Evolutionary conservation across 2,888 invertebrate species (phyloP).

Genomic region (Epirrhoe alternata): DNA sequence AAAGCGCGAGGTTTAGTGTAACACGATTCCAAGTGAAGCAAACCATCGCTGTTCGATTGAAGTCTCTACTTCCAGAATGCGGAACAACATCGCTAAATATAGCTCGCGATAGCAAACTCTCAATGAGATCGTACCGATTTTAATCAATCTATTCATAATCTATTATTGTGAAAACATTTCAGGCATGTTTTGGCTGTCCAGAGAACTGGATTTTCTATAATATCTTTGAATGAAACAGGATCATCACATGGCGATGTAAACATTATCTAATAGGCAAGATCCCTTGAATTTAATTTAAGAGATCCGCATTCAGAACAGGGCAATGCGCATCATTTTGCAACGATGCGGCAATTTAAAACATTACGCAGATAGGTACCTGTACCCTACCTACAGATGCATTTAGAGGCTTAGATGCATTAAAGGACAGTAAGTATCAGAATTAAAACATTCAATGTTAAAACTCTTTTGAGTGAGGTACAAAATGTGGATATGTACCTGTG

Average conservation of each 20-base stretch:
- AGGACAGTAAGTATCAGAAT: not conserved
- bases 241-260: too few relatives aligned
- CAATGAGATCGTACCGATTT: constrained; percentile 11
- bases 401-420: not conserved
- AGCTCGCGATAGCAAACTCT: constrained; percentile 66
- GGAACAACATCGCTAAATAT: constrained; percentile 64
- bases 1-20: constrained; percentile 37
- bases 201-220: not conserved
- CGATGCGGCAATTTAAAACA: constrained; percentile 26
- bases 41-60: constrained; percentile 30
- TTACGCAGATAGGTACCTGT: constrained; percentile 11
- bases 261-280: too few relatives aligned
- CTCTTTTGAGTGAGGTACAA: too few relatives aligned
- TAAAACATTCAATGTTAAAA: too few relatives aligned
- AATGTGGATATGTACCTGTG: too few relatives aligned
- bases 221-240: too few relatives aligned
- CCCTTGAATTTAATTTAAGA: too few relatives aligned
- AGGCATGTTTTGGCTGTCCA: not conserved
- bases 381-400: too few relatives aligned
- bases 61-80: constrained; percentile 49
- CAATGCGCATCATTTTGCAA: constrained; percentile 39
- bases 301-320: constrained; percentile 60
- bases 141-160: constrained; percentile 1
- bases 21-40: constrained; percentile 33
- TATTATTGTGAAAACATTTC: not conserved